Conservation (phyloP, 2,797 vertebrate genomes). For the Lithobates sylvaticus region DNA sequence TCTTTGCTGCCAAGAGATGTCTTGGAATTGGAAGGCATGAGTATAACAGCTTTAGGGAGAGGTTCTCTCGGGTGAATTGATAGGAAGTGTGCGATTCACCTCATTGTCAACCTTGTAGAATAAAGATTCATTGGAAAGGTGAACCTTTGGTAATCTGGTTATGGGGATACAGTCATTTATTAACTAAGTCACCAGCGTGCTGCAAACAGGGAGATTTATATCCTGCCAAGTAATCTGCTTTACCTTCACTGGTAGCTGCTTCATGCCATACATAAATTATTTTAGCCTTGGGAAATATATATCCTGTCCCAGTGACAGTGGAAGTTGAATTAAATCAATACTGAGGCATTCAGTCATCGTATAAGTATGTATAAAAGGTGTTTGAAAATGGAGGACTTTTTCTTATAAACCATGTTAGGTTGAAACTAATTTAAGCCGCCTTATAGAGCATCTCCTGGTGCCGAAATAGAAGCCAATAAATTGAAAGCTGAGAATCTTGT, state of each 20-base stretch:
- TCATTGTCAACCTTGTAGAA: conserved; percentile 39
- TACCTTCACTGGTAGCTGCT: conserved; percentile 52
- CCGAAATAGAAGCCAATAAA: not conserved
- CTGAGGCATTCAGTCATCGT: conserved; percentile 26
- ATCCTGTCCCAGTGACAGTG: conserved; percentile 48
- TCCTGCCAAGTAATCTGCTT: conserved; percentile 55
- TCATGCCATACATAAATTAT: conserved; percentile 56
- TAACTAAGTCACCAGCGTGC: conserved; percentile 38
- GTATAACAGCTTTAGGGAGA: conserved; percentile 25
- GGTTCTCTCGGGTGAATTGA: conserved; percentile 28
- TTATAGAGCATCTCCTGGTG: not conserved
- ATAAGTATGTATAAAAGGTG: conserved; percentile 36
- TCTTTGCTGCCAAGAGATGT: conserved; percentile 42
- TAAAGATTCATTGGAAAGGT: conserved; percentile 55
- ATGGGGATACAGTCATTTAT: conserved; percentile 52
- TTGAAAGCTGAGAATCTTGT: not conserved
- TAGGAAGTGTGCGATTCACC: conserved; percentile 11
- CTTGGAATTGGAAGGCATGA: conserved; percentile 32
- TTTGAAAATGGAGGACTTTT: conserved; percentile 10
- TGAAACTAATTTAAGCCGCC: not conserved
- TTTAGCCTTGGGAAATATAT: conserved; percentile 57
- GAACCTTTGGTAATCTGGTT: conserved; percentile 52
- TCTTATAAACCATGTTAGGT: not conserved
- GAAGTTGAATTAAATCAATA: conserved; percentile 59
- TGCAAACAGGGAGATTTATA: conserved; percentile 41